Evolutionary conservation across 2,888 invertebrate species (phyloP), one percentile per base, ranked within the genome.

Genomic region (Tipula lateralis): DNA sequence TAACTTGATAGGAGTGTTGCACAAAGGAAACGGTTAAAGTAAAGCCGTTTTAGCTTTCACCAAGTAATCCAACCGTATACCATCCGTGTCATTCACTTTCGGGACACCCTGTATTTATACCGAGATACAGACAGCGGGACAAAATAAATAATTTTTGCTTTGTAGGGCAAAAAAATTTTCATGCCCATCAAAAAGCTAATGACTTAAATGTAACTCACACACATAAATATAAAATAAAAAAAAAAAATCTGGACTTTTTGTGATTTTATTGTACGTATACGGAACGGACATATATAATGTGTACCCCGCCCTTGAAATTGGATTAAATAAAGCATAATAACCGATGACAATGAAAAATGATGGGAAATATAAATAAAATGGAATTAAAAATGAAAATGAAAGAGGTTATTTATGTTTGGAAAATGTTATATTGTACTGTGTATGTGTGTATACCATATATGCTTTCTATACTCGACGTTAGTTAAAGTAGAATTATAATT

Each of bases 271-370:
- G n/a, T 44, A 36, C 16, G 44, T n/a, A 44, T 44, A 44, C 16
- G 44, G 6, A 44, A 44, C 16, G 44, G 44, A 44, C 44, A 44
- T 6, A 13, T 32, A 66, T 66, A 66, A 24, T 66, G 9, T 66
- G 66, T 24, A 24, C 66, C 24, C 66, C 66, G 66, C 66, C 66
- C 66, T 66, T 66, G 66, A 66, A 24, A 66, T 66, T 66, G 66
- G 66, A 66, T 66, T 66, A 66, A 66, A 66, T 66, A 66, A 66
- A 66, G 66, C 66, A 66, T 66, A 66, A 66, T 66, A 66, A 24
- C 66, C 66, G 66, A 66, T 66, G 66, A 66, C 66, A 66, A 66
- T 66, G 66, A 66, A 66, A 66, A 66, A 66, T 66, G 66, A 66
- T 66, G 66, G 66, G 66, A 66, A 66, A 24, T 66, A 66, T 66